Conservation (phyloP, 2,888 invertebrate species). For the Drosophila nr. medialis region DNA sequence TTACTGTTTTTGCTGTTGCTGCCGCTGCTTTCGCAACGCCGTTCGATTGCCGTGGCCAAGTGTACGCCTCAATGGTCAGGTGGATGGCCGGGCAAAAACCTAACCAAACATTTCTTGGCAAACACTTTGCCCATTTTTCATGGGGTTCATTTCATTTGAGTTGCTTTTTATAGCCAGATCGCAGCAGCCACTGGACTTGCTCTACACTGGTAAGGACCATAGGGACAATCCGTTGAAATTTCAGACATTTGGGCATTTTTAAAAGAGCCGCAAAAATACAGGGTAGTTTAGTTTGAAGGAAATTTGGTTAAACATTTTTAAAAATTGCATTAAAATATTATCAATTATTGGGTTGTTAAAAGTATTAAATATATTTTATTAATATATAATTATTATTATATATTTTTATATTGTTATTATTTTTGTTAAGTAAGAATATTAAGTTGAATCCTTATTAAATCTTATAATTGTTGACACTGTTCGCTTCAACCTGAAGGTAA, state of each 20-base stretch:
- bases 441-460: no score
- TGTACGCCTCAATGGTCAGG: slow-evolving; percentile 75
- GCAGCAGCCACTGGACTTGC: slow-evolving; percentile 9
- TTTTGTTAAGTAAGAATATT: not conserved
- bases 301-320: not conserved
- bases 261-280: no score
- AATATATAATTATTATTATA: not conserved
- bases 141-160: slow-evolving; percentile 76
- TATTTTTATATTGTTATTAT: not conserved
- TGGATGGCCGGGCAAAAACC: slow-evolving; percentile 58
- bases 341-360: not conserved
- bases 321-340: no score
- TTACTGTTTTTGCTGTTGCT: not conserved
- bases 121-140: slow-evolving; percentile 79
- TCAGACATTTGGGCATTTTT: not conserved
- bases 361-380: not conserved
- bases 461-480: slow-evolving; percentile 44
- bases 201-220: slow-evolving; percentile 36
- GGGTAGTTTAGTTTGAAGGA: not conserved
- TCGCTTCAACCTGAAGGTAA: slow-evolving; percentile 21
- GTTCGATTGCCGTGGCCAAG: slow-evolving; percentile 63
- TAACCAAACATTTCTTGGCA: slow-evolving; percentile 78
- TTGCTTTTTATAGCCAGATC: slow-evolving; percentile 68
- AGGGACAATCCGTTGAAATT: not conserved
- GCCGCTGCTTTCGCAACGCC: slow-evolving; percentile 32